phyloP scores from a whole-genome alignment of 2,888 invertebrate species.

The Phaonia tiefii region DNA sequence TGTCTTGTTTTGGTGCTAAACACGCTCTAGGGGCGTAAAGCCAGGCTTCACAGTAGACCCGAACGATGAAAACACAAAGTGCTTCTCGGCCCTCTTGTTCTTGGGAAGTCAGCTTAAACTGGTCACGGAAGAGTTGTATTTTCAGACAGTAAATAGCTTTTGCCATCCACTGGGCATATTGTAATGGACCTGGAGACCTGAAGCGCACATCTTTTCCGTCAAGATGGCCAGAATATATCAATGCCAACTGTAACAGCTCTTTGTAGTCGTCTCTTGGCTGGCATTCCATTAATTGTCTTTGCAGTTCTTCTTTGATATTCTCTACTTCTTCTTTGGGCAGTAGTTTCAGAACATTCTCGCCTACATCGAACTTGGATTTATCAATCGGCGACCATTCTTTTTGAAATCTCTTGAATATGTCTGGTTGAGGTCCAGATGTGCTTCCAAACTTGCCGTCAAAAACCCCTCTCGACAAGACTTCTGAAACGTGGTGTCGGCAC shows the following conservation, averaged over 20 bases:
- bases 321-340: neutral
- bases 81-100: conserved; percentile 38
- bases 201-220: conserved; percentile 34
- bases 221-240: conserved; percentile 32
- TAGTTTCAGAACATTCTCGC: too few species aligned
- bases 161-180: conserved; percentile 37
- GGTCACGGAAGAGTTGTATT: conserved; percentile 37
- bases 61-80: conserved; percentile 44
- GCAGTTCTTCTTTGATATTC: conserved; percentile 23
- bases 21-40: conserved; percentile 1
- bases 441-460: conserved; percentile 11
- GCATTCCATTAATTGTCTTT: conserved; percentile 44
- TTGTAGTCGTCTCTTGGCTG: conserved; percentile 42
- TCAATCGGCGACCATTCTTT: conserved; percentile 24
- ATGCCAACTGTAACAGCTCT: conserved; percentile 47
- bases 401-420: conserved; percentile 30
- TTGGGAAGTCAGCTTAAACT: conserved; percentile 28
- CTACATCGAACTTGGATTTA: too few species aligned
- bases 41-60: conserved; percentile 30
- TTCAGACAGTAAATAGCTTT: conserved; percentile 57
- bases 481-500: too few species aligned
- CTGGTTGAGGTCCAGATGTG: conserved; percentile 2
- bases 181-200: conserved; percentile 23
- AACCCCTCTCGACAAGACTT: too few species aligned
- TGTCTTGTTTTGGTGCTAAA: conserved; percentile 32